Conservation (phyloP, 1,140 invertebrate species). For the Drosophila littoralis region DNA sequence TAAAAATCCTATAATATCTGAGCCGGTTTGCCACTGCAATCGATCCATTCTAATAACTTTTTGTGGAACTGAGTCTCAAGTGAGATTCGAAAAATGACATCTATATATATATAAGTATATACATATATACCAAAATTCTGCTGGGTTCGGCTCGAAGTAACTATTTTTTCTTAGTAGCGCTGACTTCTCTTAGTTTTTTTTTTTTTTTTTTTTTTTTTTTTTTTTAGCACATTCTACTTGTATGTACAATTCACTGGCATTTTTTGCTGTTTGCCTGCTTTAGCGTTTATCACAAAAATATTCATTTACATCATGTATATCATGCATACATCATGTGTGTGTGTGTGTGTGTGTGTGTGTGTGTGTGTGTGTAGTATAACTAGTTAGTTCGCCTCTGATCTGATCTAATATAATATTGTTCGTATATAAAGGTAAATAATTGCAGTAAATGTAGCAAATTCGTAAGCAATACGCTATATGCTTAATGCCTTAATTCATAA, state of each 20-base stretch:
- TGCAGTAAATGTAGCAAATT: constrained; percentile 81
- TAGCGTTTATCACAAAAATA: constrained; percentile 78
- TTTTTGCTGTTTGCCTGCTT: constrained; percentile 53
- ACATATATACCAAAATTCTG: background rate
- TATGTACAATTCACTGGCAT: constrained; percentile 77
- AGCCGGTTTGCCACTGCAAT: too few relatives aligned
- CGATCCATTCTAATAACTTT: too few relatives aligned
- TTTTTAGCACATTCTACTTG: constrained; percentile 16
- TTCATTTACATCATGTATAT: constrained; percentile 55
- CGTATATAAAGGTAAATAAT: constrained; percentile 77
- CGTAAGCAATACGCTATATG: constrained; percentile 74
- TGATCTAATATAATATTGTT: constrained; percentile 28
- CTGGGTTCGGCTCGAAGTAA: background rate
- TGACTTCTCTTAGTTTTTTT: constrained; percentile 12
- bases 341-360: constrained; percentile 16
- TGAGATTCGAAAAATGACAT: background rate
- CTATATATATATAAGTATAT: background rate
- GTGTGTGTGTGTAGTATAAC: constrained; percentile 22
- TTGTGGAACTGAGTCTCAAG: too few relatives aligned
- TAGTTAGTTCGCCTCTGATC: constrained; percentile 31
- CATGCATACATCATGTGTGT: constrained; percentile 22
- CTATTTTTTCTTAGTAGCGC: background rate
- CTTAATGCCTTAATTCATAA: constrained; percentile 54
- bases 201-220: constrained; percentile 9
- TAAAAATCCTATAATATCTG: too few relatives aligned